Base-by-base conservation (phyloP, 2,797 vertebrate genomes). In the Peromyscus attwateri region DNA sequence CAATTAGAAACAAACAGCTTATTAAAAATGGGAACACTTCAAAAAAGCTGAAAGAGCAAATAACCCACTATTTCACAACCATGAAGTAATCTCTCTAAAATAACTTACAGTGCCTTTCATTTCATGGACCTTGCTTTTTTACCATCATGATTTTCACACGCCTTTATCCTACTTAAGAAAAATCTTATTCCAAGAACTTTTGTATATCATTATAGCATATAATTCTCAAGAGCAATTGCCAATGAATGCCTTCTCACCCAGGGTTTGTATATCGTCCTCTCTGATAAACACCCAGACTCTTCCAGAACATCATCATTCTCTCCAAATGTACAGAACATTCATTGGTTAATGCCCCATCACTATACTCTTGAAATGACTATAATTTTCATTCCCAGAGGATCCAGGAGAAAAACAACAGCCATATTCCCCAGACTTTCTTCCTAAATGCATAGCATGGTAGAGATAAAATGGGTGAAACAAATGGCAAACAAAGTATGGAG, bases 21-120 rank as follows among this genome's bases (percentile, higher is more conserved):
- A 49, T 60, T 90, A 79, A 83, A 88, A 73, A 89, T 73, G 17
- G n/a, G 31, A 34, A 55, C 62, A 89, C 64, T 85, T 79, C 31
- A 52, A 92, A 93, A 93, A 16, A 93, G 25, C 8, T 57, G 49
- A 49, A 31, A 75, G 62, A 66, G 25, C 29, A 89, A 75, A 81
- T 43, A 83, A 87, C 62, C 31, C 10, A 76, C 66, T 76, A 76
- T 80, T 89, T 43, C 16, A 66, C 37, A 70, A 40, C 29, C 62
- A 91, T 85, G 49, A 85, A 81, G 75, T 25, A 43, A 62, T 23
- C 27, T 92, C 64, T 73, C 60, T 87, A 66, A 79, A 93, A 73
- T 77, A 27, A 25, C 66, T 34, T 75, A 11, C n/a, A 66, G 60
- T 23, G 2, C 2, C 4, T 21, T 34, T 21, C 57, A 60, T 76